A percentile compares a stretch with the other conserved stretches of the same genome.
Conservation (phyloP, 2,888 invertebrate genomes). For the Nomada hirtipes region DNA sequence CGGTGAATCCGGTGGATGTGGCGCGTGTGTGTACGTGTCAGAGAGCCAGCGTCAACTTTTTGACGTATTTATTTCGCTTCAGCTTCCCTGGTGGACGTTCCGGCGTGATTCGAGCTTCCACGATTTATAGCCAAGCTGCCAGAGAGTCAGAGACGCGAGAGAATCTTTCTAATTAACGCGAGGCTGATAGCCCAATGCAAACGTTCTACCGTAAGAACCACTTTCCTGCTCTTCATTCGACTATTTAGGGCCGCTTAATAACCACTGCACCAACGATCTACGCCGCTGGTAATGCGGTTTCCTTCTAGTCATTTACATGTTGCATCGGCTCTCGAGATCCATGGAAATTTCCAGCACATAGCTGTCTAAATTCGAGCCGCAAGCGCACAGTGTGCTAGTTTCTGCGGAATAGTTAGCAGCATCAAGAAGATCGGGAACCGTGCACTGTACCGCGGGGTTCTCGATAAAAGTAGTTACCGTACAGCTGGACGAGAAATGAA, state of each 20-base stretch:
- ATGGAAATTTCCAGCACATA: constrained; percentile 5
- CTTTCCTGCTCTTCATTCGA: constrained; percentile 5
- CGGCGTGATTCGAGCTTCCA: no score
- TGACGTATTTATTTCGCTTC: constrained; percentile 33
- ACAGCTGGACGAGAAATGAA: not conserved
- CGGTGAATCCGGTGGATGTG: not conserved
- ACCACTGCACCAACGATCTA: constrained; percentile 7
- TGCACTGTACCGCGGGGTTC: not conserved
- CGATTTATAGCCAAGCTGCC: constrained; percentile 9
- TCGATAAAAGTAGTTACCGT: not conserved
- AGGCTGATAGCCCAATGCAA: constrained; percentile 6
- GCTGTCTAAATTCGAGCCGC: constrained; percentile 12
- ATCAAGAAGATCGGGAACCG: not conserved
- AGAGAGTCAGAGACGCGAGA: not conserved
- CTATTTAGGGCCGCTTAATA: constrained; percentile 16
- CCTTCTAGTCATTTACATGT: constrained; percentile 20
- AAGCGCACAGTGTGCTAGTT: not conserved
- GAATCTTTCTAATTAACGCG: constrained; percentile 2
- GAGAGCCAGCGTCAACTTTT: not conserved
- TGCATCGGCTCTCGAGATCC: constrained; percentile 15
- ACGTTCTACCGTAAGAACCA: constrained; percentile 1
- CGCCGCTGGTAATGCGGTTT: constrained; percentile 4
- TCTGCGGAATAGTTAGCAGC: not conserved
- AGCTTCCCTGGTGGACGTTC: constrained; percentile 13
- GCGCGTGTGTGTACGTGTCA: not conserved